Evolutionary conservation across 1,140 invertebrate genomes (phyloP), one percentile per base, ranked within the genome.

Genomic region (Pristionchus pacificus): DNA sequence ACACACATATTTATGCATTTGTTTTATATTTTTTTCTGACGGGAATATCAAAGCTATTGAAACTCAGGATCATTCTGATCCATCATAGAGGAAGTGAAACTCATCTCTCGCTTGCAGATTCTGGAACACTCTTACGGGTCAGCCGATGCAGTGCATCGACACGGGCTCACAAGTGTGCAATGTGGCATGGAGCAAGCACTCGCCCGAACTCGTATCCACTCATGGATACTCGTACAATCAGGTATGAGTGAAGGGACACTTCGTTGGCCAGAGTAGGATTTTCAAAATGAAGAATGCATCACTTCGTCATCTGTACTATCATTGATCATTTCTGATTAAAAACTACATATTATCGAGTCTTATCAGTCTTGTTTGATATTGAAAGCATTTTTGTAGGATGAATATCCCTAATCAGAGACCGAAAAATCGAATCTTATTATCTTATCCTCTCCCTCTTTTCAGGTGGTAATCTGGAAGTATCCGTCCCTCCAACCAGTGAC

Each of bases 181-280:
- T 87, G 86, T 99, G 63, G 95, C 95, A 28, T 99, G 97, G 97
- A 98, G 95, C 15, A 83, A 83, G 63, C 83, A 83, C 61, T 75
- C 66, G 33, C 77, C 72, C 38, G 84, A 85, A 68, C 78, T 89
- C 87, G 89, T 89, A 30, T 96, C 93, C 79, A 99, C 96, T 0
- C 97, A 99, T 85, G 97, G 97, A 0, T 99, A 99, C 83, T 98
- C 95, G 30, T 96, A 98, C 84, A 98, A 99, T 86, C 96, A 99
- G 87, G 98, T 83, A 30, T 60, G 63, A 66, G 6, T 6, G 19
- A 49, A 19, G 38, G 19, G 6, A 19, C 6, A 49, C 19, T 49
- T 10, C 19, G 38, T 6, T 6, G 38, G 38, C 19, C 38, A 49
- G 38, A 49, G 38, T 6, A 49, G 19, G 6, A 49, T 49, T 19